Base-by-base conservation (phyloP, 1,140 invertebrate genomes). In the Drosophila auraria region DNA sequence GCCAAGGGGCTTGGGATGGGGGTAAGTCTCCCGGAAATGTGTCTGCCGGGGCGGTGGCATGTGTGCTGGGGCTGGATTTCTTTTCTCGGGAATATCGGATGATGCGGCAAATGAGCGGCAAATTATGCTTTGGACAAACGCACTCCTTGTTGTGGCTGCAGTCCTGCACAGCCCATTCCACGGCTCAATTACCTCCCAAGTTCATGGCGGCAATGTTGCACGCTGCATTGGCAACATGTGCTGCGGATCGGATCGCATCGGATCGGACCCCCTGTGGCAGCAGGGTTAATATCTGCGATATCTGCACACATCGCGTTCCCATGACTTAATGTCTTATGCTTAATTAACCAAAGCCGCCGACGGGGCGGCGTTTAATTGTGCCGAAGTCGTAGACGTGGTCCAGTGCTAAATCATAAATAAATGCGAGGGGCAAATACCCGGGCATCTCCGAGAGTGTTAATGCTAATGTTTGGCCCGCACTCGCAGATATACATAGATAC, bases 321-420 rank as follows among this genome's bases (percentile, higher is more conserved):
- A 89, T 89, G 86, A 78, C 86, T 82, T 86, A 69, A 73, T 86
- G 79, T 74, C 78, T 81, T 86, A 82, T 86, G 86, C 82, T 82
- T 82, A 90, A 90, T 90, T 90, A 90, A 90, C 79, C 82, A 90
- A 90, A 66, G 76, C 82, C 59, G 86, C 86, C 86, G 86, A 79
- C 82, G 62, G 61, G 64, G 66, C 60, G 62, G 78, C 64, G 63
- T 70, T 89, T 86, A 90, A 90, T 89, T 90, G 77, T 82, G 61
- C 78, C 54, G 49, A 59, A 51, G 15, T 27, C 50, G 20, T 56
- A 56, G 33, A 9, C 9, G 9, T 36, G 44, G 81, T 47, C 60
- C 49, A 38, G 70, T 57, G 65, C 62, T 73, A 89, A 89, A 90
- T 89, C 84, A 56, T 56, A 89, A 84, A 82, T 83, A 82, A 44